A percentile compares a stretch with the other conserved stretches of the same genome.
phyloP scores from a whole-genome alignment of 2,888 invertebrate species.

The Acleris cristana region DNA sequence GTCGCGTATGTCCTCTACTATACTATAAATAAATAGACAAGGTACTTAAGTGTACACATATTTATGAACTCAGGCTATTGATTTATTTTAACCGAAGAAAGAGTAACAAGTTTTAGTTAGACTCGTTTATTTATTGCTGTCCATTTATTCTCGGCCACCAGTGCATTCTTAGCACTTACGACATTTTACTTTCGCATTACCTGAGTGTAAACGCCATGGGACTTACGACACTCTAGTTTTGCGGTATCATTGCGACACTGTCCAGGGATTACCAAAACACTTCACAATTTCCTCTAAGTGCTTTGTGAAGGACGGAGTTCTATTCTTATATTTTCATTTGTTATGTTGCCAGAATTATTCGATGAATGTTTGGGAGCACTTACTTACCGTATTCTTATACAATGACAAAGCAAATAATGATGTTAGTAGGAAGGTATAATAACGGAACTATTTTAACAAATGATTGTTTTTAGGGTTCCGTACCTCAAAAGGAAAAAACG shows the following conservation, averaged over 20 bases:
- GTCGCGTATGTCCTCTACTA: too few relatives aligned
- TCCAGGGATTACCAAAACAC: conserved; percentile 22
- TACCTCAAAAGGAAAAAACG: too few relatives aligned
- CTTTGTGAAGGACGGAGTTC: conserved; percentile 19
- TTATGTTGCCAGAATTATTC: not conserved
- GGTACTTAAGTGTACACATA: too few relatives aligned
- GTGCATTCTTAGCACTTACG: conserved; percentile 9
- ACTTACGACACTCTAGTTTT: conserved; percentile 19
- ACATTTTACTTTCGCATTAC: not conserved
- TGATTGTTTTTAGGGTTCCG: too few relatives aligned
- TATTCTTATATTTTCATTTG: conserved; percentile 19
- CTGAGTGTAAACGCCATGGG: conserved; percentile 5
- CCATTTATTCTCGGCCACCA: conserved; percentile 3
- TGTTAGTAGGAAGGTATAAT: not conserved
- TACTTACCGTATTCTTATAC: conserved; percentile 4
- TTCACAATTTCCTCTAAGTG: conserved; percentile 16
- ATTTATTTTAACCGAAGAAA: too few relatives aligned
- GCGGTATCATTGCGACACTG: conserved; percentile 13
- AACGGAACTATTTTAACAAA: not conserved
- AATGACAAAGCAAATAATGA: not conserved
- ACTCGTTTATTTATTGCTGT: not conserved
- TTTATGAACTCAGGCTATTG: too few relatives aligned
- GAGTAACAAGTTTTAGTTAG: too few relatives aligned
- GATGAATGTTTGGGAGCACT: not conserved
- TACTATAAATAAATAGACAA: too few relatives aligned